These are phyloP conservation scores for Fistularia commersonii DNA, from an alignment of 2,797 vertebrate genomes.

Conservation along the genomic window DNA sequence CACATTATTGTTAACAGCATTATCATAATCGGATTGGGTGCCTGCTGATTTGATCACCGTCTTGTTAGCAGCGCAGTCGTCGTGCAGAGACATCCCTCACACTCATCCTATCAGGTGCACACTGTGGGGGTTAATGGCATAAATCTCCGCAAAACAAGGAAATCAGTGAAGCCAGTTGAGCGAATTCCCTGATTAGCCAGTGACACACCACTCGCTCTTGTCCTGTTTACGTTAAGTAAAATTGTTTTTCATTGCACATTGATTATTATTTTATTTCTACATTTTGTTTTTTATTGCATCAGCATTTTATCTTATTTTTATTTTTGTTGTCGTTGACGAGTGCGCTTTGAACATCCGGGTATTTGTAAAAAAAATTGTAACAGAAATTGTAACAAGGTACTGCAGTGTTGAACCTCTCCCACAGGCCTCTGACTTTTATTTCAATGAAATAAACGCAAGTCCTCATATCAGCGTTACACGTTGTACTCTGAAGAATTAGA, in stretches of 20 bases:
- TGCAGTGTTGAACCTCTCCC: too few relatives aligned
- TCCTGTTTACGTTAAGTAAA: constrained; percentile 18
- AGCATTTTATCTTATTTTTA: too few relatives aligned
- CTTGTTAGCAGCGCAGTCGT: constrained; percentile 73
- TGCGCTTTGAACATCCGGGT: too few relatives aligned
- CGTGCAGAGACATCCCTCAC: constrained; percentile 74
- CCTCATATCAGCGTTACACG: too few relatives aligned
- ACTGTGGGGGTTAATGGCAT: constrained; percentile 43
- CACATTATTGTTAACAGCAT: constrained; percentile 79
- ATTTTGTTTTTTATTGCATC: too few relatives aligned
- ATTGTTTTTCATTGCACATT: too few relatives aligned
- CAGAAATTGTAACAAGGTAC: too few relatives aligned
- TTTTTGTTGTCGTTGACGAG: too few relatives aligned
- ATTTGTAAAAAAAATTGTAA: too few relatives aligned
- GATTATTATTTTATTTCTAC: too few relatives aligned
- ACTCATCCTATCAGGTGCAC: constrained; percentile 57
- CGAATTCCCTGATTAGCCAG: constrained; percentile 14
- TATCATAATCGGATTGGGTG: constrained; percentile 70
- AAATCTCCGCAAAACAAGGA: constrained; percentile 59
- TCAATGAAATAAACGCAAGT: not conserved
- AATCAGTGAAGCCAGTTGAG: constrained; percentile 43
- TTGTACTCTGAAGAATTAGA: too few relatives aligned
- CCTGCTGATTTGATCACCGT: constrained; percentile 71
- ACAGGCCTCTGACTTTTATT: not conserved
- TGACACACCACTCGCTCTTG: constrained; percentile 29